A percentile compares a stretch with the other conserved stretches of the same genome.
Conservation (phyloP, 2,888 invertebrate species). For the Eilema caniola region DNA sequence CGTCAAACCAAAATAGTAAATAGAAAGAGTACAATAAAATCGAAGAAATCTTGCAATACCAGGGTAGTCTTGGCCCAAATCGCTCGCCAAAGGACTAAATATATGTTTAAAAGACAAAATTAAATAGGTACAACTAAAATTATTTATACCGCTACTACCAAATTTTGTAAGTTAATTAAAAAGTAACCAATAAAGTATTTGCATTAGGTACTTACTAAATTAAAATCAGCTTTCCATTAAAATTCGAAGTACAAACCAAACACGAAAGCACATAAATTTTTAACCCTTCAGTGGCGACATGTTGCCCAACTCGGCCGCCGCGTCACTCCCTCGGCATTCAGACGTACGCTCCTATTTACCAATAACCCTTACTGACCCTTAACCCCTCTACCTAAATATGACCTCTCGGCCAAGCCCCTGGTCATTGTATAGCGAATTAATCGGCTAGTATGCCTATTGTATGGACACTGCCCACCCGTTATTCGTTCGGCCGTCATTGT, state of each 20-base stretch:
- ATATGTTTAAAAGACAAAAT: no score
- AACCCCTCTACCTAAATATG: slow-evolving; percentile 85
- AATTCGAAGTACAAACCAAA: slow-evolving; percentile 48
- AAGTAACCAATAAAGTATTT: not conserved
- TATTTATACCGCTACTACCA: no score
- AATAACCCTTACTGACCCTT: slow-evolving; percentile 80
- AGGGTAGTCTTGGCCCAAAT: no score
- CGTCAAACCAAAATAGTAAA: no score
- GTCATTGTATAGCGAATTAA: slow-evolving; percentile 83
- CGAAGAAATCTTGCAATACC: no score
- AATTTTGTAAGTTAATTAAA: slow-evolving; percentile 7
- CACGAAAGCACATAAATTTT: slow-evolving; percentile 73
- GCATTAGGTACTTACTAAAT: not conserved
- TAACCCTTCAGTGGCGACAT: slow-evolving; percentile 71
- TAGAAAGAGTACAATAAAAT: no score
- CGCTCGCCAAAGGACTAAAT: no score
- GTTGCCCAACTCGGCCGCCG: slow-evolving; percentile 75
- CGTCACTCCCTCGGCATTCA: slow-evolving; percentile 77
- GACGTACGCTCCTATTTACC: slow-evolving; percentile 79
- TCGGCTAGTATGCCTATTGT: slow-evolving; percentile 82
- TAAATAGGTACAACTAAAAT: no score
- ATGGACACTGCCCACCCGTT: slow-evolving; percentile 76
- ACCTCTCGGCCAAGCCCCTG: slow-evolving; percentile 78
- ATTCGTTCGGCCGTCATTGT: slow-evolving; percentile 71
- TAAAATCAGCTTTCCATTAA: slow-evolving; percentile 23